Percentiles rank a stretch among this genome's conserved stretches.
phyloP scores from a whole-genome alignment of 2,888 invertebrate genomes.

The Andrena bucephala region DNA sequence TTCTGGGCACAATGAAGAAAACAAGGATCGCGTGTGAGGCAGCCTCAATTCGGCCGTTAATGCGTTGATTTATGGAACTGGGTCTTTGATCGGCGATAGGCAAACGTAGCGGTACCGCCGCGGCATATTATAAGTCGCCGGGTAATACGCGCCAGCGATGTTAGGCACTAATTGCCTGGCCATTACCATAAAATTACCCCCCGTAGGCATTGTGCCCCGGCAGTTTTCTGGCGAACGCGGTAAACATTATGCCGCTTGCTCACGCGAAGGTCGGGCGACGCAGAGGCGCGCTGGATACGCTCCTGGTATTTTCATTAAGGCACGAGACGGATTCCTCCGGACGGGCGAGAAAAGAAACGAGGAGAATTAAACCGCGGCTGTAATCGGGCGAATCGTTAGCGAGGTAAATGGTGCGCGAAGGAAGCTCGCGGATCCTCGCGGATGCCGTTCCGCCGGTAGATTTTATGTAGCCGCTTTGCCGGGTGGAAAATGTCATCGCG shows the following conservation, averaged over 20 bases:
- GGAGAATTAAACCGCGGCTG: constrained; percentile 15
- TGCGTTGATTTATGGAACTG: constrained; percentile 52
- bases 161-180: constrained; percentile 46
- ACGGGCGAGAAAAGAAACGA: background rate
- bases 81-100: constrained; percentile 54
- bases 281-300: background rate
- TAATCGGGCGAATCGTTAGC: constrained; percentile 46
- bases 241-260: background rate
- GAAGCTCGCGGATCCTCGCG: constrained; percentile 20
- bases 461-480: constrained; percentile 24
- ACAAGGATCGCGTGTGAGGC: constrained; percentile 48
- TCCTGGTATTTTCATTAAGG: background rate
- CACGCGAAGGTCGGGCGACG: constrained; percentile 22
- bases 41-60: constrained; percentile 41
- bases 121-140: constrained; percentile 41
- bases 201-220: constrained; percentile 11
- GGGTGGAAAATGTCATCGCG: constrained; percentile 58
- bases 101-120: constrained; percentile 53
- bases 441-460: constrained; percentile 4
- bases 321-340: background rate
- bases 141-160: constrained; percentile 45
- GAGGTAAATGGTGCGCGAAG: constrained; percentile 58
- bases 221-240: constrained; percentile 10
- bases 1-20: constrained; percentile 29
- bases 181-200: constrained; percentile 43